Evolutionary conservation across 2,797 vertebrate species (phyloP), one percentile per base, ranked within the genome.

Genomic region (Pantherophis alleghaniensis): DNA sequence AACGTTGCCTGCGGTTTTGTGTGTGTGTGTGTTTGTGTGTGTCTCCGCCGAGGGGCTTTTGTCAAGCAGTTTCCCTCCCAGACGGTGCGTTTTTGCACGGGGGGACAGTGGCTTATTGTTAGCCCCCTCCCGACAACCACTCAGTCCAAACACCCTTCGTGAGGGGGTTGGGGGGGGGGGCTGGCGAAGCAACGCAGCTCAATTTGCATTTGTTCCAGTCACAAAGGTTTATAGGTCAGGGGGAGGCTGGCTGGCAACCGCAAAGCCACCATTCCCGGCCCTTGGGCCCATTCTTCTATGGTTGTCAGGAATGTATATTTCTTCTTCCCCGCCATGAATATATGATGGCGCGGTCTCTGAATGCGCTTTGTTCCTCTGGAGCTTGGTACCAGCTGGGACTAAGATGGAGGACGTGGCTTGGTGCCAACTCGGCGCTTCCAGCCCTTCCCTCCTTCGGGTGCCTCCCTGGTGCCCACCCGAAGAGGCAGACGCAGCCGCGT

Each of bases 121-220:
- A 98, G 97, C 96, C 96, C 95, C 95, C 97, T 24, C 59, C 59
- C 12, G 97, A 97, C 97, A 96, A 66, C 96, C 98, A 98, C 98
- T 98, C 97, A 61, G 98, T 98, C 98, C 98, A 98, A 99, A 99
- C 98, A 98, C 98, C 98, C 98, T 98, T 99, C 98, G 98, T 3
- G 42, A 42, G 42, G 42, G 42, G 98, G 98, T 98, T 37, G 37
- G 2, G 37, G 37, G 37, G 37, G 37, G 32, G 32, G 37, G 98
- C 98, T 98, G 98, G 98, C 98, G 98, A 98, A 98, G 98, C 98
- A 98, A 98, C 98, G 98, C 98, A 98, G 98, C 97, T 98, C 98
- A 98, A 99, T 99, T 99, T 99, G 98, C 99, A 99, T 99, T 98
- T 99, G 98, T 98, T 98, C 98, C 98, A 99, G 98, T 99, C 98